These are phyloP conservation scores for Pseudorectes ferrugineus DNA, from an alignment of 2,113 vertebrate species.

Conservation along the genomic window DNA sequence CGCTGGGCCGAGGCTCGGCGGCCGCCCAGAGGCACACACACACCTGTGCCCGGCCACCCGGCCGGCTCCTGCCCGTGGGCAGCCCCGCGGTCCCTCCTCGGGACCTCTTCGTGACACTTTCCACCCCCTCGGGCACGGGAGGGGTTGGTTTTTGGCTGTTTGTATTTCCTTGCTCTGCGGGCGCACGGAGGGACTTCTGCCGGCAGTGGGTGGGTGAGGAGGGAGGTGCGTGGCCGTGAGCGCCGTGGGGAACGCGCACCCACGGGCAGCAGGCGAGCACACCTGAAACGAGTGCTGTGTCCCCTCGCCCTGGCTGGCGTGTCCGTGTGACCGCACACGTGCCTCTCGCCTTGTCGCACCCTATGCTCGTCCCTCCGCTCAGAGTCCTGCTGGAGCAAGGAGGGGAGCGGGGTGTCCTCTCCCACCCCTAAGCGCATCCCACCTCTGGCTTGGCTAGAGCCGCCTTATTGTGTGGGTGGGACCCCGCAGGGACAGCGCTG, in stretches of 20 bases:
- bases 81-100: background rate
- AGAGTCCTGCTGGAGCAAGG: background rate
- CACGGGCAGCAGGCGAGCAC: background rate
- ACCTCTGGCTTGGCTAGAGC: background rate
- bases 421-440: background rate
- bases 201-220: background rate
- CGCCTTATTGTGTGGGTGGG: background rate
- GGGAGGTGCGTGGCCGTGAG: background rate
- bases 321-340: background rate
- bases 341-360: background rate
- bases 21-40: background rate
- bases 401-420: background rate
- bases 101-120: background rate
- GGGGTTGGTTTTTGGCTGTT: rapidly evolving
- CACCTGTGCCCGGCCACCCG: conserved; percentile 23
- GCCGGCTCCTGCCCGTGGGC: background rate
- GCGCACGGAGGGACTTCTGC: background rate
- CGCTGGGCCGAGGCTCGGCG: background rate
- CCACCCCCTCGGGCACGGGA: background rate
- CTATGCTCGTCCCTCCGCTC: rapidly evolving
- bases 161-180: background rate
- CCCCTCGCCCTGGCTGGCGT: background rate
- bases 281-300: rapidly evolving
- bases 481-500: background rate
- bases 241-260: background rate